Percentiles rank a stretch among this genome's conserved stretches.
Conservation (phyloP, 2,113 vertebrate genomes). For the Scartelaos histophorus region DNA sequence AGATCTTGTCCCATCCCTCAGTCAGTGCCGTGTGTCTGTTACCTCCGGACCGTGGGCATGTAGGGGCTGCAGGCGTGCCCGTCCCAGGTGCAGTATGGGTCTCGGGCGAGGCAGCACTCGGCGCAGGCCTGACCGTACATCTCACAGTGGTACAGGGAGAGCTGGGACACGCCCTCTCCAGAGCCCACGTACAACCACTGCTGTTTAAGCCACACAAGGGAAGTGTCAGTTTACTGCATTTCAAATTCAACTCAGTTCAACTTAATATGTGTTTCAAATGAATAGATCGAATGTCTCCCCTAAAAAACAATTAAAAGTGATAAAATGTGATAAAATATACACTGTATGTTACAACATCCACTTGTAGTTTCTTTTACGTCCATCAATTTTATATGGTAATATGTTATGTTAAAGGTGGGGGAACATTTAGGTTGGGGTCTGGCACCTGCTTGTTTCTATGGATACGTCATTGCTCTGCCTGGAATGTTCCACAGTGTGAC, state of each 20-base stretch:
- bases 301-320: background rate
- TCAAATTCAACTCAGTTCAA: too few species aligned
- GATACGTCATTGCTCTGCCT: too few species aligned
- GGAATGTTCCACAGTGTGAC: too few species aligned
- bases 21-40: background rate
- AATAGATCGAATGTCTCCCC: background rate
- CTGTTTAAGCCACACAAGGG: slow-evolving; percentile 21
- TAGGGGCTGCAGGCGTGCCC: slow-evolving; percentile 82
- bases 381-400: too few species aligned
- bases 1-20: too few species aligned
- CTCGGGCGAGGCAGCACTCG: slow-evolving; percentile 81
- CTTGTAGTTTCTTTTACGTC: too few species aligned
- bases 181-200: slow-evolving; percentile 83
- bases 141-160: slow-evolving; percentile 81
- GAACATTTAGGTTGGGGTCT: too few species aligned
- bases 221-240: background rate
- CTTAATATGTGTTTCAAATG: too few species aligned
- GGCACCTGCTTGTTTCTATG: too few species aligned
- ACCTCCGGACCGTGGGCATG: slow-evolving; percentile 77
- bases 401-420: too few species aligned
- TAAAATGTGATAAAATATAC: too few species aligned
- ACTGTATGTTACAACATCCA: too few species aligned
- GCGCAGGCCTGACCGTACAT: slow-evolving; percentile 81
- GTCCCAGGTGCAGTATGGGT: slow-evolving; percentile 84
- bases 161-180: slow-evolving; percentile 78